Base-by-base conservation (phyloP, 1,140 invertebrate genomes). In the Ganaspis sp. region DNA sequence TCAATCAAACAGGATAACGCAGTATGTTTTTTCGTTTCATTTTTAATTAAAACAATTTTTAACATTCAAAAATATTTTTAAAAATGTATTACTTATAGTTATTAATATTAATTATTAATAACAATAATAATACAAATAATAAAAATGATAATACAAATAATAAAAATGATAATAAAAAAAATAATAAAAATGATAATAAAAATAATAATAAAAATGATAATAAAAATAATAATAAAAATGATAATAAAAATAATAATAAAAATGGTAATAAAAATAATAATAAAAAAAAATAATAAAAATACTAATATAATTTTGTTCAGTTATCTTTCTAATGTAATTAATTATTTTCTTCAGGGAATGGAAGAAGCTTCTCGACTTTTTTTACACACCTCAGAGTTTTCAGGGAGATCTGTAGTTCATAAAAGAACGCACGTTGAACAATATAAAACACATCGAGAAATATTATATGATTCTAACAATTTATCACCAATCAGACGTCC, bases 341-440 rank as follows among this genome's bases (percentile, higher is more conserved):
- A 42, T 53, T n/a, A 37, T 69, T 70, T 64, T 70, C 77, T 77
- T 34, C 23, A 85, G 83, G 80, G 81, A 37, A 77, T 75, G 42
- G 73, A 64, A 29, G 23, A 64, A 29, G 26, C 80, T 69, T 76
- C 77, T 21, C 77, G 15, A 81, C 19, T 78, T 79, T 26, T 54
- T 74, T n/a, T 71, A 72, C 76, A 72, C 53, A 77, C 72, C 17
- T 73, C 77, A 9, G 72, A 75, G 72, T 75, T 64, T 19, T 19
- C 69, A 54, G 54, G 74, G 64, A 79, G 69, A 70, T 73, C 85
- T 15, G 69, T 77, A 23, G n/a, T 82, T 17, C 87, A 84, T 17
- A 89, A 83, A 75, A 86, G 74, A 69, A 86, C 79, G 9, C 83
- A 86, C 6, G 70, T 87, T 23, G 83, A 87, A 78, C 82, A 83